Evolutionary conservation across 1,140 invertebrate species (phyloP).

Genomic region (Drosophila baimaii): DNA sequence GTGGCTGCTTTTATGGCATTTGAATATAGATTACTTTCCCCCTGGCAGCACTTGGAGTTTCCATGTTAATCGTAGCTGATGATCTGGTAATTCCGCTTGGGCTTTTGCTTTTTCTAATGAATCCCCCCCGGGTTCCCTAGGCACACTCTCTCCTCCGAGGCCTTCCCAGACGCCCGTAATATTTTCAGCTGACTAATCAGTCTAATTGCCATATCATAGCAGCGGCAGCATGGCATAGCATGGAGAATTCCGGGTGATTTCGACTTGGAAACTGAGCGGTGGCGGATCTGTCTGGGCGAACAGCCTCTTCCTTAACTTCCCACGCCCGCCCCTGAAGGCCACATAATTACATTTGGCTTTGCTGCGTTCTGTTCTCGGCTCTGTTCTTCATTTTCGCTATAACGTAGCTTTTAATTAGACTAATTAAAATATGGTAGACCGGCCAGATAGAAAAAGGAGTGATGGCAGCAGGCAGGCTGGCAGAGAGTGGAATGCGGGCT

Average conservation of each 20-base stretch:
- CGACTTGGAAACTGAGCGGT: constrained; percentile 8
- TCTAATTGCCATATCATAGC: constrained; percentile 48
- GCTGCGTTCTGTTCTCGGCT: constrained; percentile 32
- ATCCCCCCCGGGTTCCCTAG: background rate
- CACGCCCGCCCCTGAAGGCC: too few species aligned
- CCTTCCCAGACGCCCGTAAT: constrained; percentile 9
- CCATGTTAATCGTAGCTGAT: constrained; percentile 8
- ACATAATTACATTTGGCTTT: constrained; percentile 58
- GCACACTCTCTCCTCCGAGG: constrained; percentile 4
- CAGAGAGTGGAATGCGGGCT: constrained; percentile 13
- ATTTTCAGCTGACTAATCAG: constrained; percentile 44
- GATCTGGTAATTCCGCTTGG: constrained; percentile 7
- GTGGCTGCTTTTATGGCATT: background rate
- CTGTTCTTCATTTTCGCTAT: constrained; percentile 43
- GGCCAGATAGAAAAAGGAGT: constrained; percentile 13
- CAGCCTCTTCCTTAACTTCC: too few species aligned
- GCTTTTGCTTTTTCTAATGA: constrained; percentile 11
- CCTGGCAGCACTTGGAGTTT: background rate
- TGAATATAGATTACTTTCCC: background rate
- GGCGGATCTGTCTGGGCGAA: constrained; percentile 9
- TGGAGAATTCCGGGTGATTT: constrained; percentile 1
- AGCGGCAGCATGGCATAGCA: background rate
- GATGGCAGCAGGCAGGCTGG: background rate
- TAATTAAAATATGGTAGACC: constrained; percentile 61
- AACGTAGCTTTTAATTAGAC: constrained; percentile 59